Base-by-base conservation (phyloP, 2,113 vertebrate genomes). In the Pongo pygmaeus region DNA sequence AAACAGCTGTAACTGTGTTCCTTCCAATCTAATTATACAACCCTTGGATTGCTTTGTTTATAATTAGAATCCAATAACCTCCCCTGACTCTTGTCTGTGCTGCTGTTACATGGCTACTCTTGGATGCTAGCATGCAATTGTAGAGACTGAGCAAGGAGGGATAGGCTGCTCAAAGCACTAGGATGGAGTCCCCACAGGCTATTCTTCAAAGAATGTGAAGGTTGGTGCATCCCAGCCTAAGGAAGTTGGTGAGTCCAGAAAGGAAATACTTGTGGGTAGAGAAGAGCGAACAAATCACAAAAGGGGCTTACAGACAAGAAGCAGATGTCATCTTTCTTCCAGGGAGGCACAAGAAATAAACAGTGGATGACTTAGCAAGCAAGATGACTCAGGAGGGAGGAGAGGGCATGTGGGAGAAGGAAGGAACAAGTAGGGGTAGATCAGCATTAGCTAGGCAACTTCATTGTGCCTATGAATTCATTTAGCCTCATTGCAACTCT, bases 41-140 rank as follows among this genome's bases (percentile, higher is more conserved):
- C 80, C 79, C 70, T 30, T 7, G 1, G 38, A 48, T 97, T 89
- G 81, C 91, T 97, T 95, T 97, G 77, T 95, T 97, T 96, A 80
- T 96, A 97, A 89, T 94, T 94, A 93, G 89, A 96, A 93, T 69
- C 59, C 80, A 90, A 10, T 94, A 86, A 94, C 94, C 83, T 96
- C 75, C n/a, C 72, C 86, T 93, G 93, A 92, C 79, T 96, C 23
- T 50, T 59, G 43, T 77, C 67, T 84, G 5, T n/a, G 52, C 86
- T 64, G 67, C 69, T 72, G 20, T 83, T 83, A 30, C 48, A 30
- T 0, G 40, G n/a, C 40, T 81, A 32, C 35, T 52, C 30, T 61
- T 90, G 32, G 12, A 89, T 74, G 46, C 20, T 70, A n/a, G 25
- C 43, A 55, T 46, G 69, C 1, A 3, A 90, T 32, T 79, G 16